Conservation (phyloP, 2,113 vertebrate genomes). For the Oceanodroma tethys region DNA sequence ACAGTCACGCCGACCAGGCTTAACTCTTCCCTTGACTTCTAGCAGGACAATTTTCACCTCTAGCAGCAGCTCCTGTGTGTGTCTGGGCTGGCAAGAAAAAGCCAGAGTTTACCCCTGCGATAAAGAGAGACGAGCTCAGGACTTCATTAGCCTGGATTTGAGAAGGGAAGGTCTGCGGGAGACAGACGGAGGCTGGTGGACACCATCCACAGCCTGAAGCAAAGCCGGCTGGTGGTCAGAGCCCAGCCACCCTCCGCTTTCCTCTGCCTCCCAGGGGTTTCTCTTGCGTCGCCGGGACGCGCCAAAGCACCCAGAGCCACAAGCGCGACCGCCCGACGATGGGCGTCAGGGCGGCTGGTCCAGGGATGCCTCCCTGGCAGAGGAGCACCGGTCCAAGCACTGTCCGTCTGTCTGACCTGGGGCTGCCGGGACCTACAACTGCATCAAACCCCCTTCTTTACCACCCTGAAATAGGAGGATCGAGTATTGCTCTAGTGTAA, state of each 20-base stretch:
- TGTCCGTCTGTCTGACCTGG: not conserved
- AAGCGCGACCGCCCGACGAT: rapidly evolving
- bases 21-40: not conserved
- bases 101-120: not conserved
- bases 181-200: not conserved
- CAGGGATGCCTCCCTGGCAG: not conserved
- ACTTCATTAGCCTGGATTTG: rapidly evolving
- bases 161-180: not conserved
- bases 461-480: not conserved
- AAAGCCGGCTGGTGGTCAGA: not conserved
- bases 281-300: rapidly evolving
- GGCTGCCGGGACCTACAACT: not conserved
- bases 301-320: not conserved
- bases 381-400: not conserved
- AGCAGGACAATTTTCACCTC: not conserved
- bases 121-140: not conserved
- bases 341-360: not conserved
- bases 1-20: rapidly evolving
- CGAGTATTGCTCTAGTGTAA: not conserved
- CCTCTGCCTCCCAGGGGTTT: not conserved
- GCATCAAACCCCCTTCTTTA: not conserved
- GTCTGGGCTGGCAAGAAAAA: not conserved
- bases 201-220: not conserved
- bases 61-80: not conserved
- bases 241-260: not conserved